Evolutionary conservation across 2,797 vertebrate species (phyloP).

Genomic region (Psittacula derbiana): DNA sequence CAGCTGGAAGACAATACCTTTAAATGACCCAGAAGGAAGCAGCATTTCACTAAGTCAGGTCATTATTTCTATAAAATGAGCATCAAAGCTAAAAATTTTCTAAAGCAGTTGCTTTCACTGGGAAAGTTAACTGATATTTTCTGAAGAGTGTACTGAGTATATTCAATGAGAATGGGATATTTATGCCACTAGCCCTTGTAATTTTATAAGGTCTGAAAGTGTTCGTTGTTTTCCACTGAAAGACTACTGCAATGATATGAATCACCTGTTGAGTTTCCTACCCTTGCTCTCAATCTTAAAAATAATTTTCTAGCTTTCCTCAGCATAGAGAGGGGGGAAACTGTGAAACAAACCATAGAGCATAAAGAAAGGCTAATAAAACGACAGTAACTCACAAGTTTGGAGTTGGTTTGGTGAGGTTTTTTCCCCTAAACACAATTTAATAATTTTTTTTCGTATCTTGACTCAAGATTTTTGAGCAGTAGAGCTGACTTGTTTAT

Average conservation of each 20-base stretch:
- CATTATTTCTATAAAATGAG: not conserved
- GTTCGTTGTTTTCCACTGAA: not conserved
- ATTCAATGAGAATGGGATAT: not conserved
- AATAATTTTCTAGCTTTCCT: not conserved
- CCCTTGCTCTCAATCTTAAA: not conserved
- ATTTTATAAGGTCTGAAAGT: not conserved
- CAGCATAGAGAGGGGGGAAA: not conserved
- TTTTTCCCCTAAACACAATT: not conserved
- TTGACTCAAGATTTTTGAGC: not conserved
- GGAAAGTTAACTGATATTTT: not conserved
- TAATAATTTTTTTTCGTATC: not conserved
- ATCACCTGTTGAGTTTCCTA: not conserved
- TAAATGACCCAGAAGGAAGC: not conserved
- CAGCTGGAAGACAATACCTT: not conserved
- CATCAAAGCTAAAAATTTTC: not conserved
- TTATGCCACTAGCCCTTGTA: not conserved
- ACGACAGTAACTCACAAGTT: not conserved
- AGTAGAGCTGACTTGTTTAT: not conserved
- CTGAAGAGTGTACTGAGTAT: not conserved
- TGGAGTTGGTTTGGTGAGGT: not conserved
- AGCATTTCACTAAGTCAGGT: not conserved
- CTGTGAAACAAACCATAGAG: not conserved
- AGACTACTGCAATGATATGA: not conserved
- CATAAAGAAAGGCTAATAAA: not conserved
- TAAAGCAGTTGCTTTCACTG: not conserved